Percentiles rank a stretch among this genome's conserved stretches.
phyloP scores from a whole-genome alignment of 2,888 invertebrate genomes.

The Ophioninae sp. region DNA sequence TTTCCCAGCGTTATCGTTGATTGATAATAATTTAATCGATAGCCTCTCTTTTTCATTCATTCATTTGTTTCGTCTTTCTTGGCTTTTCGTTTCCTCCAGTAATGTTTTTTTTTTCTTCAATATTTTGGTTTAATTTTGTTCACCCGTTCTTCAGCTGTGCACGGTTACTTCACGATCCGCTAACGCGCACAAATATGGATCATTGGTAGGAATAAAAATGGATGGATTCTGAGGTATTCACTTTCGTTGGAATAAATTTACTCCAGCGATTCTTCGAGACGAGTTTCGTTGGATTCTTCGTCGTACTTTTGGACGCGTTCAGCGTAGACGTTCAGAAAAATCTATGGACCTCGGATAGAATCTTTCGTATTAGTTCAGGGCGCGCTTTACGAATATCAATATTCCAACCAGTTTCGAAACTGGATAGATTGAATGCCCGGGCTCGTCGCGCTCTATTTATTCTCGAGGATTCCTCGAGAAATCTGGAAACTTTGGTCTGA shows the following conservation, averaged over 20 bases:
- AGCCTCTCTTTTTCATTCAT: too few relatives aligned
- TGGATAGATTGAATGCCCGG: conserved; percentile 54
- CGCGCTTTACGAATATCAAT: conserved; percentile 48
- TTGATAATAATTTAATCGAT: too few relatives aligned
- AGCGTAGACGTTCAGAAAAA: conserved; percentile 4
- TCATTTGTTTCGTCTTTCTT: too few relatives aligned
- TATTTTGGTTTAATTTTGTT: too few relatives aligned
- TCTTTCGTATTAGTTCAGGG: conserved; percentile 33
- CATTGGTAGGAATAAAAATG: background rate
- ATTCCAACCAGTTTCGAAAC: conserved; percentile 50
- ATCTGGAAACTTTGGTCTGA: conserved; percentile 50
- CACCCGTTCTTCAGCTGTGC: background rate
- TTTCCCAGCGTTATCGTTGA: background rate
- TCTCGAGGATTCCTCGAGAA: conserved; percentile 26
- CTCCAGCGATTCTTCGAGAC: background rate
- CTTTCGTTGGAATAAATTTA: conserved; percentile 35
- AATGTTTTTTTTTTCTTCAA: too few relatives aligned
- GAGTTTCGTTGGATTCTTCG: conserved; percentile 19
- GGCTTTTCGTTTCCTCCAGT: too few relatives aligned
- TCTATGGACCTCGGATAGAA: conserved; percentile 37
- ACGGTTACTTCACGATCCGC: background rate
- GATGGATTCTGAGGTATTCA: background rate
- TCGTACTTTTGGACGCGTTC: background rate
- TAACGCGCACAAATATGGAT: background rate
- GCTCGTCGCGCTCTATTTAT: conserved; percentile 23